Percentiles rank a stretch among this genome's conserved stretches.
Conservation (phyloP, 2,888 invertebrate species). For the Dichetophora obliterata region DNA sequence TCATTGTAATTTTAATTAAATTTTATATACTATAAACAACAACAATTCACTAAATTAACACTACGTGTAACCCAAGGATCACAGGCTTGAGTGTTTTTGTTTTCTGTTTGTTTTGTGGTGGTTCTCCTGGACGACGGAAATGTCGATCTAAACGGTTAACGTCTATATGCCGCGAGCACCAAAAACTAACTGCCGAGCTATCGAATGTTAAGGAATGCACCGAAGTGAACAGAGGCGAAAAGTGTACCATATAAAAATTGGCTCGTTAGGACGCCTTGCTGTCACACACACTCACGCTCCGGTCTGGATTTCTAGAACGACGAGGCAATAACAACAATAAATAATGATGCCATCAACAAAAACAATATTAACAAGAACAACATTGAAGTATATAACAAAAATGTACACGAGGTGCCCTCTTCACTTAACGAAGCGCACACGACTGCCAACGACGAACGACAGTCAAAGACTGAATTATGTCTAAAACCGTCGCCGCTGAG, state of each 20-base stretch:
- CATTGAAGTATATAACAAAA: slow-evolving; percentile 15
- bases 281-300: neutral
- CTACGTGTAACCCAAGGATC: slow-evolving; percentile 26
- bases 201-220: slow-evolving; percentile 25
- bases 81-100: slow-evolving; percentile 6
- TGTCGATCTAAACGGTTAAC: slow-evolving; percentile 44
- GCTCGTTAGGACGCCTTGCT: neutral
- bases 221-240: slow-evolving; percentile 35
- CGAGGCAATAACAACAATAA: slow-evolving; percentile 19
- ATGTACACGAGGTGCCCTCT: slow-evolving; percentile 28
- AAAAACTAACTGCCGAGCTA: slow-evolving; percentile 61
- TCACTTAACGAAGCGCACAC: slow-evolving; percentile 25
- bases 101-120: no score
- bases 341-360: slow-evolving; percentile 40
- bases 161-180: slow-evolving; percentile 67
- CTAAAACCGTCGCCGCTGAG: slow-evolving; percentile 44
- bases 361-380: slow-evolving; percentile 29
- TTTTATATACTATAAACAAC: neutral
- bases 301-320: slow-evolving; percentile 3
- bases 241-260: neutral
- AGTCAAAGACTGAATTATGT: slow-evolving; percentile 48
- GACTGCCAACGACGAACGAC: slow-evolving; percentile 48
- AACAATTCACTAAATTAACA: slow-evolving; percentile 9
- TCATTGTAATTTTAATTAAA: neutral
- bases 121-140: neutral